Conservation (phyloP, 2,797 vertebrate genomes). For the Parauchenoglanis ngamensis region DNA sequence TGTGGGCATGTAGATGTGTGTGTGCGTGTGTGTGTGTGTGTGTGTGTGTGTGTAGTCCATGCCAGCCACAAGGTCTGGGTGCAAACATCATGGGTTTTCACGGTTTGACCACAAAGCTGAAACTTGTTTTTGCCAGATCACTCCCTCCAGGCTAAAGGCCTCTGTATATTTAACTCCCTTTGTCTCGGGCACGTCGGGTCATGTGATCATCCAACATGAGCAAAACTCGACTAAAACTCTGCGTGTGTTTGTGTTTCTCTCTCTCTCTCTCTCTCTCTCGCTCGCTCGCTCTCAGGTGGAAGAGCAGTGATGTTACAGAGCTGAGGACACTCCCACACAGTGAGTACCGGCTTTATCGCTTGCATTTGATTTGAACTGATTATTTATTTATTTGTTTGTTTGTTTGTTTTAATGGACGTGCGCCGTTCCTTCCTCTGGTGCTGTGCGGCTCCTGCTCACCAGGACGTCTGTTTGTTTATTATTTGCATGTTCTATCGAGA, state of each 20-base stretch:
- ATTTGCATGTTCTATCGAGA: neutral
- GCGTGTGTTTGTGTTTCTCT: constrained; percentile 17
- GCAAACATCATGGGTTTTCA: constrained; percentile 43
- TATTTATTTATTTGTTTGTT: neutral
- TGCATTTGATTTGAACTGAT: too few relatives aligned
- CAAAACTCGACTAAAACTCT: neutral
- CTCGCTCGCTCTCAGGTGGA: constrained; percentile 56
- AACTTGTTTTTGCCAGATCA: constrained; percentile 43
- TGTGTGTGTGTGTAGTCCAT: constrained; percentile 30
- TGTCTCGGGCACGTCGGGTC: neutral
- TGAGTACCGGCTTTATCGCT: constrained; percentile 63
- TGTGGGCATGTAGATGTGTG: constrained; percentile 55
- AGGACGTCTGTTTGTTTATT: neutral
- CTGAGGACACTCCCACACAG: constrained; percentile 76
- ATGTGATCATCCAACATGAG: constrained; percentile 27
- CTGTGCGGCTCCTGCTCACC: neutral
- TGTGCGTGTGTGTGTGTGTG: constrained; percentile 36
- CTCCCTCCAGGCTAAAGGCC: constrained; percentile 27
- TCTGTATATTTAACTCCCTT: constrained; percentile 22
- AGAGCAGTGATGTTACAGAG: constrained; percentile 77
- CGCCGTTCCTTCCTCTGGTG: neutral
- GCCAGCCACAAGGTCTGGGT: constrained; percentile 49
- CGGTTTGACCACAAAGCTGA: constrained; percentile 32
- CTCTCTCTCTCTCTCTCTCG: constrained; percentile 30
- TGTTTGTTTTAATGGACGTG: neutral